Percentiles rank a stretch among this genome's conserved stretches.
Evolutionary conservation across 2,888 invertebrate species (phyloP).

Genomic region (Eupithecia tripunctaria): DNA sequence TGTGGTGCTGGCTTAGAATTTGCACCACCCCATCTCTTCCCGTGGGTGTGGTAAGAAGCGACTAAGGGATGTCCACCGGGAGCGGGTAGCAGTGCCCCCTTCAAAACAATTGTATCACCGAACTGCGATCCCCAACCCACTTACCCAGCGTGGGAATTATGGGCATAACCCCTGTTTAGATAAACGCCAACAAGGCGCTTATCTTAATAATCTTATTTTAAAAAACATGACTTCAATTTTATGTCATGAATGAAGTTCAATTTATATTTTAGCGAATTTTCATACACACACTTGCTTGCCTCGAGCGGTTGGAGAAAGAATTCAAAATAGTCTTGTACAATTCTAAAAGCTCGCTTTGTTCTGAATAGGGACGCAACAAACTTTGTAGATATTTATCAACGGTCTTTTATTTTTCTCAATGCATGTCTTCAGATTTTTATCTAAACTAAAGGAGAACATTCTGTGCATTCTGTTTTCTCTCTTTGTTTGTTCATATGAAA

Average conservation of each 20-base stretch:
- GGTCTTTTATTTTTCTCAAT: slow-evolving; percentile 61
- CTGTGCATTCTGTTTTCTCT: slow-evolving; percentile 6
- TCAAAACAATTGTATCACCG: no score
- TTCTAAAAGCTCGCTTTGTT: slow-evolving; percentile 66
- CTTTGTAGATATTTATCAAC: slow-evolving; percentile 74
- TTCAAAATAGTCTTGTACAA: slow-evolving; percentile 67
- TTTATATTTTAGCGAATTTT: not conserved
- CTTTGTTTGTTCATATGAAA: not conserved
- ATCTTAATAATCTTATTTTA: not conserved
- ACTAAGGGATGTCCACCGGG: no score
- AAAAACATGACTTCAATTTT: not conserved
- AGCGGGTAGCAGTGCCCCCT: no score
- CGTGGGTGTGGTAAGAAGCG: no score
- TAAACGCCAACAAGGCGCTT: no score
- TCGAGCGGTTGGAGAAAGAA: slow-evolving; percentile 58
- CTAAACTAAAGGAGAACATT: not conserved
- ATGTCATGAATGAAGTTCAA: not conserved
- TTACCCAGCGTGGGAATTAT: no score
- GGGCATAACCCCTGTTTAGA: no score
- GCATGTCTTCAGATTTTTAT: slow-evolving; percentile 8
- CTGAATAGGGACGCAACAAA: slow-evolving; percentile 62
- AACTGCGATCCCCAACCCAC: no score
- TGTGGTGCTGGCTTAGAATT: no score
- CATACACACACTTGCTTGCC: slow-evolving; percentile 40
- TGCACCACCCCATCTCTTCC: no score